Conservation (phyloP, 2,888 invertebrate species). For the Caenorhabditis sp. region DNA sequence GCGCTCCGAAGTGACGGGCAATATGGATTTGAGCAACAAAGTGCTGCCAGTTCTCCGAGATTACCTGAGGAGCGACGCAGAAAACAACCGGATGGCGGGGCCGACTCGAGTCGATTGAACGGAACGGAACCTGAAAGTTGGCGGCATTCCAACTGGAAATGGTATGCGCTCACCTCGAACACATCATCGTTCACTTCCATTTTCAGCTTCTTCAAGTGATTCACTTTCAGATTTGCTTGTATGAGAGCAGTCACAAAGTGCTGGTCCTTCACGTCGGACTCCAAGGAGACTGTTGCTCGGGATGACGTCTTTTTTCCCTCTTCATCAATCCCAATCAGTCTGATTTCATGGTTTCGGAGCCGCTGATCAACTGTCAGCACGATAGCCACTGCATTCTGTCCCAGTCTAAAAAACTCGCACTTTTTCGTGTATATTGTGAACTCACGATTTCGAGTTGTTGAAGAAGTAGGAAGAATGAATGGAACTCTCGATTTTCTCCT, state of each 20-base stretch:
- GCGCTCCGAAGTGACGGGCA: slow-evolving; percentile 12
- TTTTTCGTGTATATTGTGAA: too few species aligned
- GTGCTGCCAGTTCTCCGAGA: slow-evolving; percentile 28
- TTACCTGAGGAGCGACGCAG: slow-evolving; percentile 21
- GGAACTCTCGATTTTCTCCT: background rate
- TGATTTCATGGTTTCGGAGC: background rate
- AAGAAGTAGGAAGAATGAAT: slow-evolving; percentile 8
- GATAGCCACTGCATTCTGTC: too few species aligned
- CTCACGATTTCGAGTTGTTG: slow-evolving; percentile 7
- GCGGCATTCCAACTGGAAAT: background rate
- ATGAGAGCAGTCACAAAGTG: background rate
- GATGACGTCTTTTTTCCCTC: background rate
- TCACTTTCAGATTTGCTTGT: background rate
- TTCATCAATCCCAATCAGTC: background rate
- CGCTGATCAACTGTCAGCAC: too few species aligned
- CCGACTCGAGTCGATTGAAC: background rate
- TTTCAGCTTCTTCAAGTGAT: background rate
- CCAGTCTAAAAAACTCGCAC: too few species aligned
- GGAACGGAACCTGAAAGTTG: slow-evolving; percentile 19
- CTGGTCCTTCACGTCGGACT: background rate
- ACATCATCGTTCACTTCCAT: background rate
- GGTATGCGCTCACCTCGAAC: background rate
- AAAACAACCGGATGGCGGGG: slow-evolving; percentile 15
- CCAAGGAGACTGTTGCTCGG: background rate
- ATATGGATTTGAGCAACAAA: slow-evolving; percentile 19